Evolutionary conservation across 30 jellyfish, hydroid and myxozoan species (phyloP).

Genomic region (Cassiopea andromeda): DNA sequence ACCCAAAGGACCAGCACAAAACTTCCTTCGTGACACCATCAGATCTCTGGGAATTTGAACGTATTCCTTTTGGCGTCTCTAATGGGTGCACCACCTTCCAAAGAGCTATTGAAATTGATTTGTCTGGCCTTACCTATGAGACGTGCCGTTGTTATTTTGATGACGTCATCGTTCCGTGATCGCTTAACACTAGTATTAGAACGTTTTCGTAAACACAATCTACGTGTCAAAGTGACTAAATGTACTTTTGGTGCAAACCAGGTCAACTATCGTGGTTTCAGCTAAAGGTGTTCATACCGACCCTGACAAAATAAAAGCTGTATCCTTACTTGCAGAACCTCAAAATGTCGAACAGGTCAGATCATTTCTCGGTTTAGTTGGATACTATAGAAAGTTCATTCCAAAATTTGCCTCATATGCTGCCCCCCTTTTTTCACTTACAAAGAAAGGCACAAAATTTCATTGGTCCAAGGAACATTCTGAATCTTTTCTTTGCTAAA

Average conservation of each 20-base stretch:
- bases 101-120: conserved; percentile 55
- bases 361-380: conserved; percentile 59
- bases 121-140: conserved; percentile 55
- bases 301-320: not conserved
- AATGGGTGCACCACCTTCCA: conserved; percentile 70
- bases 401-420: conserved; percentile 43
- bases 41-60: conserved; percentile 57
- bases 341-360: conserved; percentile 19
- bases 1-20: conserved; percentile 57
- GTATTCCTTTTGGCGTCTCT: conserved; percentile 70
- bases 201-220: conserved; percentile 27
- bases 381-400: conserved; percentile 50
- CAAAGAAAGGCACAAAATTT: conserved; percentile 22
- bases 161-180: conserved; percentile 43
- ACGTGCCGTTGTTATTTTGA: conserved; percentile 64
- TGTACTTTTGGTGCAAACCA: conserved; percentile 43
- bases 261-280: conserved; percentile 33
- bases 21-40: conserved; percentile 58
- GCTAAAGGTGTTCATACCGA: conserved; percentile 43
- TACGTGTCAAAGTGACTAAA: conserved; percentile 40
- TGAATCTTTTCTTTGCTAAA: conserved; percentile 18
- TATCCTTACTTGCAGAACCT: conserved; percentile 6
- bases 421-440: conserved; percentile 5
- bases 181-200: conserved; percentile 6
- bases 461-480: not conserved